Base-by-base conservation (phyloP, 1,140 invertebrate genomes). In the Delia radicum region DNA sequence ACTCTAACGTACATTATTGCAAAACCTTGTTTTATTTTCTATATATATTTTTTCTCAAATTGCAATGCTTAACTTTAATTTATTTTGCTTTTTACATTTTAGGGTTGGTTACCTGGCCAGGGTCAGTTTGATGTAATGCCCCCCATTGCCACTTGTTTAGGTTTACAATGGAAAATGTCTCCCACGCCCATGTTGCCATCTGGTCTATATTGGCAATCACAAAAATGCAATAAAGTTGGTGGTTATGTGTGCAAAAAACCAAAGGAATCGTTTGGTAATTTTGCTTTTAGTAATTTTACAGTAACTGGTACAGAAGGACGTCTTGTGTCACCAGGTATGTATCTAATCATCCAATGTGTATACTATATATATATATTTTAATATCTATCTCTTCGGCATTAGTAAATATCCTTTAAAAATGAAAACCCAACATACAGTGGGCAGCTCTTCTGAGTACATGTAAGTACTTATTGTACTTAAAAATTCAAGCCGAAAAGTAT, bases 201-300 rank as follows among this genome's bases (percentile, higher is more conserved):
- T 77, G 91, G 91, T 0, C 80, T 92, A 5, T 92, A 91, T 79
- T 92, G 91, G 91, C 87, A 88, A 3, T 80, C 89, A 0, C 88
- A 90, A 76, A 88, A 87, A 24, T 92, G 91, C 78, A 77, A 83
- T 0, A 82, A 87, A 37, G 87, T 89, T 1, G 91, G 91, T 0
- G 92, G 92, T 2, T 93, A 93, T 82, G 88, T 92, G 3, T 92
- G 91, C 85, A 89, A 88, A 77, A 84, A 86, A 75, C 81, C 82
- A 24, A 86, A 77, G n/a, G 74, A 77, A 28, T 67, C 69, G 3
- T 77, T 71, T 67, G 71, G 61, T 21, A 74, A 65, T 48, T 75
- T 55, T 61, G 55, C 62, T 85, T 63, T 77, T 78, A 85, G 5
- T 81, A 79, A 79, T 75, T 85, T 76, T 48, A 85, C 89, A 0